Conservation (phyloP, 1,140 invertebrate species). For the Pteromalus puparum region DNA sequence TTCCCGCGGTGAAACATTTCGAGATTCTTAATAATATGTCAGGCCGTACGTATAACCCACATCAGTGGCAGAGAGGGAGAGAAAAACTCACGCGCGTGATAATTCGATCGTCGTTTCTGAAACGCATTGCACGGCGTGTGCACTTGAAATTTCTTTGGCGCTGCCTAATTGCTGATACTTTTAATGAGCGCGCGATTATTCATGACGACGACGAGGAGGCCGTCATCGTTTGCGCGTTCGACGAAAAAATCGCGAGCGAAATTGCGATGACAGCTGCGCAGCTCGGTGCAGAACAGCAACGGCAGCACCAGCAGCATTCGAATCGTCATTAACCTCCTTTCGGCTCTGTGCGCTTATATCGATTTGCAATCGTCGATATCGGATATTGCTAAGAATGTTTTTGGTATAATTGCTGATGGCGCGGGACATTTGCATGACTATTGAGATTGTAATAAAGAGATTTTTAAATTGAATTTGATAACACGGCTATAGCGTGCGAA, state of each 20-base stretch:
- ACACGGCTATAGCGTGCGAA: not conserved
- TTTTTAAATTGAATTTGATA: not conserved
- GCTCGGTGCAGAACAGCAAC: not conserved
- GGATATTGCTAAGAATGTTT: not conserved
- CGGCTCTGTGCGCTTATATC: not conserved
- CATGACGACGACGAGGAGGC: not conserved
- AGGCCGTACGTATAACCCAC: not conserved
- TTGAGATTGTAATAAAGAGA: not conserved
- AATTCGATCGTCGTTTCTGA: not conserved
- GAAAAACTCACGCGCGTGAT: too few relatives aligned
- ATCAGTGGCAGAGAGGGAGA: not conserved
- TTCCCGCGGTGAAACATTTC: not conserved
- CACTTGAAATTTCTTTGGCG: constrained; percentile 5
- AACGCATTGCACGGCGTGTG: not conserved
- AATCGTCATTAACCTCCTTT: constrained; percentile 41
- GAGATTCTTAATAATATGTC: not conserved
- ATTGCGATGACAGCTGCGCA: not conserved
- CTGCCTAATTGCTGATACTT: constrained; percentile 63
- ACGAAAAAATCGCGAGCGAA: constrained; percentile 14
- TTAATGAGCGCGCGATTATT: constrained; percentile 60
- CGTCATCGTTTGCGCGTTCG: constrained; percentile 31
- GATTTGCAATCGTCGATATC: not conserved
- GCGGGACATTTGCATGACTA: constrained; percentile 1
- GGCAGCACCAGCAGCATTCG: not conserved
- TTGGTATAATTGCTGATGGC: not conserved